Conservation (phyloP, 2,797 vertebrate genomes). For the Cyprinodon diabolis region DNA sequence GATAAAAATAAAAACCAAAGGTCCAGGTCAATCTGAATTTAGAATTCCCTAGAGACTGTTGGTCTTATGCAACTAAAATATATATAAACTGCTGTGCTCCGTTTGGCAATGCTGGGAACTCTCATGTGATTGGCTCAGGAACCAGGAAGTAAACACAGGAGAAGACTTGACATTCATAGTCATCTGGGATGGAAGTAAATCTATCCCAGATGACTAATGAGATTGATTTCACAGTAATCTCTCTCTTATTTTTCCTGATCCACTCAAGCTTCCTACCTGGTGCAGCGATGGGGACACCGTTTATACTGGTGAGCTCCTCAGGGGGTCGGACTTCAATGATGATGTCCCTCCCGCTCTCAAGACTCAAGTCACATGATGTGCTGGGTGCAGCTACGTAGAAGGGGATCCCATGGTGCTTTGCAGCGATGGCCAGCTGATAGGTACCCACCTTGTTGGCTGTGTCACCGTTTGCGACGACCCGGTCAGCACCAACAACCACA, state of each 20-base stretch:
- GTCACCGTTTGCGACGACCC: constrained; percentile 92
- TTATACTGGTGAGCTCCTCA: constrained; percentile 88
- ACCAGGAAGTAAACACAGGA: no score
- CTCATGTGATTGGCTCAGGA: no score
- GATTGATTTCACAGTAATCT: no score
- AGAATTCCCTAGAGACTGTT: neutral
- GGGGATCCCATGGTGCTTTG: constrained; percentile 88
- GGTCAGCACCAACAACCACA: constrained; percentile 91
- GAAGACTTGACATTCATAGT: no score
- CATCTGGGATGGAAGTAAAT: no score
- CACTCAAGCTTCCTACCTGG: constrained; percentile 72
- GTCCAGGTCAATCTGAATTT: neutral
- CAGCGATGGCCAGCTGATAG: constrained; percentile 89
- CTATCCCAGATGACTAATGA: no score
- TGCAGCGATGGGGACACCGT: constrained; percentile 85
- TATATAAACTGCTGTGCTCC: no score
- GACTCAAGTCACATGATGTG: constrained; percentile 88
- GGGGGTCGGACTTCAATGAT: constrained; percentile 89
- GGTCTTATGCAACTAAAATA: no score
- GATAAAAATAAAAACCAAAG: neutral
- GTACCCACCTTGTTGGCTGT: constrained; percentile 95
- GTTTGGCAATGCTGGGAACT: no score
- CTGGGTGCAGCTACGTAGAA: constrained; percentile 94
- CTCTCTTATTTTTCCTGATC: neutral
- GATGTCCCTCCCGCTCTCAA: constrained; percentile 85